These are phyloP conservation scores for Trachelus iudaicus DNA, from an alignment of 2,888 invertebrate genomes.

Conservation along the genomic window DNA sequence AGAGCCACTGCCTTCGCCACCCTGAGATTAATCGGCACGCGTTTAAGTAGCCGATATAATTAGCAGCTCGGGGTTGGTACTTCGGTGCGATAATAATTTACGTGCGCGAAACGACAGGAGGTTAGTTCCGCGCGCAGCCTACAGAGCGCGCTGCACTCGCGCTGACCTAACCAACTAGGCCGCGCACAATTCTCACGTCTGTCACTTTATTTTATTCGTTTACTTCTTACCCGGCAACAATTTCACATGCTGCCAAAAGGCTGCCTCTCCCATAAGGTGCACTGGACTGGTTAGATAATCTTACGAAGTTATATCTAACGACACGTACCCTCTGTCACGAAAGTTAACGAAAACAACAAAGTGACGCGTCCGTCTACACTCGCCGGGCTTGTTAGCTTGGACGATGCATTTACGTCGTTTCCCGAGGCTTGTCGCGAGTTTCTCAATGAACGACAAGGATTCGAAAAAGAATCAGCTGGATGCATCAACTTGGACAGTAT, in stretches of 20 bases:
- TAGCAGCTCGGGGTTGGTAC: background rate
- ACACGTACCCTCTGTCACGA: background rate
- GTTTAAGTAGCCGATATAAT: background rate
- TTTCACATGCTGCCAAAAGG: background rate
- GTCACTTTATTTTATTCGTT: background rate
- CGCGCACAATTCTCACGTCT: background rate
- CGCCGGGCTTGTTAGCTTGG: no score
- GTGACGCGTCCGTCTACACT: background rate
- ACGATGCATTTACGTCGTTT: background rate
- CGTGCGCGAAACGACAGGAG: background rate
- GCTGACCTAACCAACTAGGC: background rate
- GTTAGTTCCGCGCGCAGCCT: background rate
- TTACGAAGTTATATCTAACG: background rate
- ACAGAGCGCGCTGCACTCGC: background rate
- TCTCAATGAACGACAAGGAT: background rate
- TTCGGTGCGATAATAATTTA: background rate
- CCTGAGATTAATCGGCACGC: slow-evolving; percentile 1
- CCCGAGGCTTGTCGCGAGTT: background rate
- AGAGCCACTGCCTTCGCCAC: background rate
- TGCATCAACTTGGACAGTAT: background rate
- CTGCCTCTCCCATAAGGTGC: no score
- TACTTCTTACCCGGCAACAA: background rate
- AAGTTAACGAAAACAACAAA: background rate
- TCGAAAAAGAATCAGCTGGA: background rate
- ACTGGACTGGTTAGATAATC: background rate